These are phyloP conservation scores for Malurus melanocephalus DNA, from an alignment of 2,113 vertebrate genomes.

Conservation along the genomic window DNA sequence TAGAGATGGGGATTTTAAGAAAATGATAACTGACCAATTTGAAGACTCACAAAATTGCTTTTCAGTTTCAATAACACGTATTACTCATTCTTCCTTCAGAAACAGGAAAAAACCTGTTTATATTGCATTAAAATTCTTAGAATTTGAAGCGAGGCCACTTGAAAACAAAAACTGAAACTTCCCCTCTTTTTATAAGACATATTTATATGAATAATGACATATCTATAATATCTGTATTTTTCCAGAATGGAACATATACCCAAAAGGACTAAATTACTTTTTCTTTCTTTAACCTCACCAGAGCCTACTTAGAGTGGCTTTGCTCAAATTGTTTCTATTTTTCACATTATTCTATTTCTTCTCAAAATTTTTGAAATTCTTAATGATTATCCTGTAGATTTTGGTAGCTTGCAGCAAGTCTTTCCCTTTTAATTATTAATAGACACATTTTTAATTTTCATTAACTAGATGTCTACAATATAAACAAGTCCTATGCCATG, in stretches of 20 bases:
- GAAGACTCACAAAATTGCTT: background rate
- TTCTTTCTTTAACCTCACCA: background rate
- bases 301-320: background rate
- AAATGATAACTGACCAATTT: constrained; percentile 3
- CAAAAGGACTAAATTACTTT: background rate
- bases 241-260: background rate
- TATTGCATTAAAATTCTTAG: background rate
- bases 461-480: background rate
- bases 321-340: background rate
- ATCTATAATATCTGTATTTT: background rate
- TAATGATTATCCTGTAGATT: background rate
- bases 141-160: background rate
- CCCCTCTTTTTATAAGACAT: background rate
- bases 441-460: background rate
- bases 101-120: background rate
- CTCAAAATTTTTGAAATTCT: background rate
- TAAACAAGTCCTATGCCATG: background rate
- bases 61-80: background rate
- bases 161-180: background rate
- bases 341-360: background rate
- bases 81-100: background rate
- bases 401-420: background rate
- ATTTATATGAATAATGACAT: background rate
- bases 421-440: background rate
- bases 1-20: constrained; percentile 11